These are phyloP conservation scores for Gallinago undulata DNA, from an alignment of 2,113 vertebrate species.

Conservation along the genomic window DNA sequence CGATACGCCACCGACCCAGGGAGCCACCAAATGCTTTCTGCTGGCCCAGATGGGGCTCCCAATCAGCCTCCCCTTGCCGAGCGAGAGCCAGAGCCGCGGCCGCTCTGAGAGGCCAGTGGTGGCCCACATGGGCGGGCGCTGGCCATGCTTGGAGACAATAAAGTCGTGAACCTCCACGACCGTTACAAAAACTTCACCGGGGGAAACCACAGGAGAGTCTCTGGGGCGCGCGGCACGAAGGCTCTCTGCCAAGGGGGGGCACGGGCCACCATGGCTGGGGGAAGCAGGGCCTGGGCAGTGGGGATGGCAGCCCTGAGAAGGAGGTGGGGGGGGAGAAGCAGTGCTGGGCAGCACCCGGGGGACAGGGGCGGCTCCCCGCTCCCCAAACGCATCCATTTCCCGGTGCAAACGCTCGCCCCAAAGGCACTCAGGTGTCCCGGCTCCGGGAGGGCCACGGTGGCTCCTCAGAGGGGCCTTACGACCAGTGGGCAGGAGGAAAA, in stretches of 20 bases:
- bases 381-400: neutral
- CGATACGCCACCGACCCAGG: fast-evolving
- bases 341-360: neutral
- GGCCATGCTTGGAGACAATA: neutral
- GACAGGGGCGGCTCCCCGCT: neutral
- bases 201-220: neutral
- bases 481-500: neutral
- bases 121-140: neutral
- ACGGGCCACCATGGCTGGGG: neutral
- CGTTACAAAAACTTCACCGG: neutral
- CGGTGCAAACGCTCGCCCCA: neutral
- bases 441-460: neutral
- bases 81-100: fast-evolving
- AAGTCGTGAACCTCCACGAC: neutral
- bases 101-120: fast-evolving
- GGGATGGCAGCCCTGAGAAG: neutral
- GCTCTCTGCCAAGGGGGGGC: neutral
- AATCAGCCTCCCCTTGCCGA: neutral
- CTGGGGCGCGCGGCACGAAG: fast-evolving
- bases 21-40: neutral
- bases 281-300: neutral
- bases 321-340: neutral
- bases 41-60: neutral
- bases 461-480: neutral
- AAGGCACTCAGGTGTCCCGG: neutral